Evolutionary conservation across 2,113 vertebrate genomes (phyloP).

Genomic region (Tragulus kanchil): DNA sequence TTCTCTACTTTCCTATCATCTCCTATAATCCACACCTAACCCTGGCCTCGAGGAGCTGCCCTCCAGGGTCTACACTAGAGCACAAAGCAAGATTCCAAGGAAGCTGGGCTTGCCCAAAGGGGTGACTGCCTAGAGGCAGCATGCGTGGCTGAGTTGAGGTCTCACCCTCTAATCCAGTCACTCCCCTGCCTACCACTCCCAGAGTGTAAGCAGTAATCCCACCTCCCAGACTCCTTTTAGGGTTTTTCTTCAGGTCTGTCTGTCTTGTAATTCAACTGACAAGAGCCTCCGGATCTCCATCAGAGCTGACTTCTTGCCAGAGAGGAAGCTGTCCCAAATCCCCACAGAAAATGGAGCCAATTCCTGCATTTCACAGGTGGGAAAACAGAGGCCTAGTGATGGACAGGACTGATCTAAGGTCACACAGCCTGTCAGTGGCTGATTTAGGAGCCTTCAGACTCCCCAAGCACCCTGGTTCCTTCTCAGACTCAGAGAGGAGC

Average conservation of each 20-base stretch:
- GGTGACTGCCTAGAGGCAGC: not conserved
- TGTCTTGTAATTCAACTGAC: not conserved
- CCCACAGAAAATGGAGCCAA: not conserved
- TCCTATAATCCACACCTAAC: not conserved
- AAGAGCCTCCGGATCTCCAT: not conserved
- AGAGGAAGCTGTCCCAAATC: not conserved
- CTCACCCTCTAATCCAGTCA: not conserved
- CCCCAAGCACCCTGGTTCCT: not conserved
- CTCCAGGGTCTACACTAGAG: not conserved
- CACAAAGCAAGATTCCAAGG: not conserved
- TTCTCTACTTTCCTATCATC: not conserved
- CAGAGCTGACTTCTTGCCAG: not conserved
- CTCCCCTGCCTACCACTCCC: not conserved
- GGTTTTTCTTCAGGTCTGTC: not conserved
- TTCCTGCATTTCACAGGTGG: not conserved
- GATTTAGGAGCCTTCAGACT: not conserved
- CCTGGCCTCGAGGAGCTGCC: not conserved
- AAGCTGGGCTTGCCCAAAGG: not conserved
- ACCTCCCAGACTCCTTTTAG: not conserved
- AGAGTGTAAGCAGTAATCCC: not conserved
- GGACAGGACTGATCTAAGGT: not conserved
- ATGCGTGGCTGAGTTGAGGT: not conserved
- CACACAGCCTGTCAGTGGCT: not conserved
- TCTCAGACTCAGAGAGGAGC: not conserved
- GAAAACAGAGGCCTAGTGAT: not conserved